These are phyloP conservation scores for Bungarus multicinctus DNA, from an alignment of 2,113 vertebrate species.

Conservation along the genomic window DNA sequence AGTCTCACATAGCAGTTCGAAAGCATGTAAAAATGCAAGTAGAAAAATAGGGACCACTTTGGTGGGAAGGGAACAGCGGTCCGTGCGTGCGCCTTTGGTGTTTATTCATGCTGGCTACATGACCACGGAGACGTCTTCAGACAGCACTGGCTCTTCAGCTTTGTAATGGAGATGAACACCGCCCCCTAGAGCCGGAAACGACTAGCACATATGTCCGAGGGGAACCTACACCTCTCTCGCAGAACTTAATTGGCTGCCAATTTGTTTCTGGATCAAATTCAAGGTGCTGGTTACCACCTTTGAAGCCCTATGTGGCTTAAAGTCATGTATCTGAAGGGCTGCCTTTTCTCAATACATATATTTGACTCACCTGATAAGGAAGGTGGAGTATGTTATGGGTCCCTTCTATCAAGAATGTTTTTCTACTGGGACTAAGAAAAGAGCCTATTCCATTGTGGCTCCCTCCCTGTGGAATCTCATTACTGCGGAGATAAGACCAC, in stretches of 20 bases:
- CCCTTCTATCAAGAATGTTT: neutral
- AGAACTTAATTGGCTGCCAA: neutral
- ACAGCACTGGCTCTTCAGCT: no score
- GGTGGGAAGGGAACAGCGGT: no score
- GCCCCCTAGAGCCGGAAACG: no score
- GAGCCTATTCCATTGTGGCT: neutral
- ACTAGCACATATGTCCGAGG: no score
- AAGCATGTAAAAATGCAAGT: no score
- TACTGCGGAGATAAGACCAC: neutral
- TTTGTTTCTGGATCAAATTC: neutral
- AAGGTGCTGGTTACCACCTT: neutral
- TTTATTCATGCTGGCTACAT: no score
- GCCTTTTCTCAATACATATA: neutral
- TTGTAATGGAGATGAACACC: no score
- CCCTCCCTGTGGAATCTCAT: neutral
- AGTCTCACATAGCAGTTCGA: no score
- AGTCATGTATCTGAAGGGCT: neutral
- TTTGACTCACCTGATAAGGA: neutral
- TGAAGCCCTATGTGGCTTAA: neutral
- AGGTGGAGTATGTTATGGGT: neutral
- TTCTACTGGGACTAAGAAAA: neutral
- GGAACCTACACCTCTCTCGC: neutral
- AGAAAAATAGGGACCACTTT: no score
- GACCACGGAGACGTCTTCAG: no score
- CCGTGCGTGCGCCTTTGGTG: no score